These are phyloP conservation scores for Oscheius sp. DNA, from an alignment of 2,888 invertebrate genomes.

Conservation along the genomic window DNA sequence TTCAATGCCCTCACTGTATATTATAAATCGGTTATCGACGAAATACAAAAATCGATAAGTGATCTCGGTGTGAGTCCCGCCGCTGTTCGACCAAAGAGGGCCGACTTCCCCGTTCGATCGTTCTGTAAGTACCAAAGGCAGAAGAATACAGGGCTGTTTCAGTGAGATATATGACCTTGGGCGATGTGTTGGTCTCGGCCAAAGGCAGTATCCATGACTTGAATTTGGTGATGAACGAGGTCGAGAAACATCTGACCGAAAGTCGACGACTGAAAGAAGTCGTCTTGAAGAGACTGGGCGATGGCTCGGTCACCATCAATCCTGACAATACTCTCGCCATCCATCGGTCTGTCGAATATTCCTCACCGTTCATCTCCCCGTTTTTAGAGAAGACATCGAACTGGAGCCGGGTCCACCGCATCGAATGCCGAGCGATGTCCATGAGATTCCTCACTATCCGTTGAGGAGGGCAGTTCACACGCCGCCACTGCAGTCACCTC, in stretches of 20 bases:
- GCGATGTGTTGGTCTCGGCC: neutral
- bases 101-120: neutral
- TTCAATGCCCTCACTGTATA: neutral
- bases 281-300: neutral
- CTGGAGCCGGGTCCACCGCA: too few species aligned
- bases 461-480: too few species aligned
- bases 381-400: too few species aligned
- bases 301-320: slow-evolving; percentile 1
- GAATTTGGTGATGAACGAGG: neutral
- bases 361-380: too few species aligned
- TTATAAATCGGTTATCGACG: neutral
- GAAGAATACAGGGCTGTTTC: neutral
- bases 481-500: too few species aligned
- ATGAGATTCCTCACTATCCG: too few species aligned
- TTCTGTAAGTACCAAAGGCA: neutral
- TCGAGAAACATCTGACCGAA: neutral
- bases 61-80: neutral
- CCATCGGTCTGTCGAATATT: too few species aligned
- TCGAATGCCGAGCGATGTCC: too few species aligned
- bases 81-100: neutral
- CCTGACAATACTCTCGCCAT: neutral
- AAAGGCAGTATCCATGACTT: neutral
- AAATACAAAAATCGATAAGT: neutral
- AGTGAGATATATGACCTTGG: neutral
- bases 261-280: neutral